Conservation (phyloP, 2,113 vertebrate genomes). For the Pseudopipra pipra region DNA sequence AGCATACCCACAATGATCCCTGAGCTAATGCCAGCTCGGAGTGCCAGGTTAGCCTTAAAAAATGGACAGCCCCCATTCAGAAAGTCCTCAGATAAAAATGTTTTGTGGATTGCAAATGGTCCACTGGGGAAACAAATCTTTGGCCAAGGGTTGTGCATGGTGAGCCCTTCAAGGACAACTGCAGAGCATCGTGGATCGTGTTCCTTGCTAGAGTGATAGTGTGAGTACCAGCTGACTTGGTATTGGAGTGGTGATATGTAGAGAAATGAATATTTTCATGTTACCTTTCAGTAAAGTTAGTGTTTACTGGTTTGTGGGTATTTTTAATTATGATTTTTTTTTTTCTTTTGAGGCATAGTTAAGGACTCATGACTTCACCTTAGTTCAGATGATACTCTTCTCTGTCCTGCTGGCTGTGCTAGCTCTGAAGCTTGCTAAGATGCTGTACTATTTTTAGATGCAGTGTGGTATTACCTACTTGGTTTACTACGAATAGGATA, state of each 20-base stretch:
- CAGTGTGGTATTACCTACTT: neutral
- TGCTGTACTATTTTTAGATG: neutral
- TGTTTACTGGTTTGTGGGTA: neutral
- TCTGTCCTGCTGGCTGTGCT: neutral
- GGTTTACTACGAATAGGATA: neutral
- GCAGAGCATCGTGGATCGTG: neutral
- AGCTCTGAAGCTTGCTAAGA: neutral
- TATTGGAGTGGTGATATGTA: neutral
- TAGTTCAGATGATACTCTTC: neutral
- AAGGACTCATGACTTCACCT: neutral
- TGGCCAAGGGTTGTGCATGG: neutral
- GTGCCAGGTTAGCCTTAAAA: neutral
- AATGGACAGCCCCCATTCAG: rapidly evolving
- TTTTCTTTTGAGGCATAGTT: neutral
- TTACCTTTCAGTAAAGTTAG: neutral
- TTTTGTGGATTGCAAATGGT: neutral
- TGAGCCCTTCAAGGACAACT: neutral
- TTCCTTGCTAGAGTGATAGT: neutral
- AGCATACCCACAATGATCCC: rapidly evolving
- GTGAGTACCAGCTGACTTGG: neutral
- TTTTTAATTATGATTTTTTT: neutral
- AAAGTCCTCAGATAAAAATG: neutral
- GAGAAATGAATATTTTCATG: neutral
- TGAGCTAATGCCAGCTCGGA: neutral
- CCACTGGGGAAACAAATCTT: neutral